Conservation (phyloP, 1,140 invertebrate genomes). For the Phocides pigmalion region DNA sequence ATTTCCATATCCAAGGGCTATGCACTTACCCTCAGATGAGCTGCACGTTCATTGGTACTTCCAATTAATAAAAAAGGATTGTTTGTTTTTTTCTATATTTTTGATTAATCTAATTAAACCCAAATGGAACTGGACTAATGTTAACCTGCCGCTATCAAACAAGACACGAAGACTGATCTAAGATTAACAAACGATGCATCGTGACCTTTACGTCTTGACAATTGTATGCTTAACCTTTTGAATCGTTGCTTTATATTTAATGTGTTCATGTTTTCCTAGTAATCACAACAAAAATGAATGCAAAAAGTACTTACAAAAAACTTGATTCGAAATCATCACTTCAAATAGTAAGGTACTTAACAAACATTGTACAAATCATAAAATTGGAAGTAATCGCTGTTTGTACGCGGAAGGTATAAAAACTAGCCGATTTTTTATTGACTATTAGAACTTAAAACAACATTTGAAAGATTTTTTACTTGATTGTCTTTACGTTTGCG, state of each 20-base stretch:
- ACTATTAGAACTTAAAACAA: too few species aligned
- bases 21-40: too few species aligned
- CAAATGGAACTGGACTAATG: neutral
- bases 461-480: too few species aligned
- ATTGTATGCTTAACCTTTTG: neutral
- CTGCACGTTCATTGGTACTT: too few species aligned
- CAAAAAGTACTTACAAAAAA: neutral
- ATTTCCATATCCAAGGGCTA: too few species aligned
- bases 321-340: neutral
- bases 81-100: too few species aligned
- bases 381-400: neutral
- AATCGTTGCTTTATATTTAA: neutral
- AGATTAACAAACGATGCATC: neutral
- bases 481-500: too few species aligned
- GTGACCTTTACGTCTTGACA: neutral
- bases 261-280: neutral
- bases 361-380: too few species aligned
- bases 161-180: neutral
- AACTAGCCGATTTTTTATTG: too few species aligned
- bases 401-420: too few species aligned
- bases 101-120: too few species aligned
- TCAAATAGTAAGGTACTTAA: neutral
- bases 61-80: too few species aligned
- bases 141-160: neutral
- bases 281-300: neutral